phyloP scores from a whole-genome alignment of 2,888 invertebrate species.

The Dugesia japonica region DNA sequence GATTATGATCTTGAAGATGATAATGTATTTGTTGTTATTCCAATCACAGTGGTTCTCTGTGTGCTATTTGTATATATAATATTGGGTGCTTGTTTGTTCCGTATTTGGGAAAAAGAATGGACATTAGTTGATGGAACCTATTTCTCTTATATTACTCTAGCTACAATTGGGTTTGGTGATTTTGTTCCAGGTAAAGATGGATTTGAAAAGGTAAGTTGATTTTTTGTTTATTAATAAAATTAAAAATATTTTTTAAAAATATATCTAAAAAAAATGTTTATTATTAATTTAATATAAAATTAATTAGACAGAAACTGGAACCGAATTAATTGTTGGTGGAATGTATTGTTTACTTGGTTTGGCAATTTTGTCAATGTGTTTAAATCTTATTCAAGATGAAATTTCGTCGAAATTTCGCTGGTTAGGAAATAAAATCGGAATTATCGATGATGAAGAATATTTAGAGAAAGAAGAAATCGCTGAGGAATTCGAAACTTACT shows the following conservation, averaged over 20 bases:
- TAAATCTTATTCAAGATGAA: conserved; percentile 47
- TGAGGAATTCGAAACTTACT: not conserved
- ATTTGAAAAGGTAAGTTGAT: conserved; percentile 22
- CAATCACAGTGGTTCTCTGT: not conserved
- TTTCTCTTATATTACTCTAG: conserved; percentile 16
- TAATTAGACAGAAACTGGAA: conserved; percentile 2
- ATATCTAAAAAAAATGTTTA: no score
- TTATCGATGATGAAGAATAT: conserved; percentile 31
- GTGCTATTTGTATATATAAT: conserved; percentile 2
- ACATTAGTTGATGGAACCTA: conserved; percentile 20
- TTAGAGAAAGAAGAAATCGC: not conserved
- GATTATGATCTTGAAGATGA: not conserved
- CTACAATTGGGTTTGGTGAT: conserved; percentile 22
- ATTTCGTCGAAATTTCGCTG: conserved; percentile 46
- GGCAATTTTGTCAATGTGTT: conserved; percentile 49
- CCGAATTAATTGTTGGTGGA: conserved; percentile 34
- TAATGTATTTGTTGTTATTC: conserved; percentile 12
- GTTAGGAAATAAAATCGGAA: conserved; percentile 44
- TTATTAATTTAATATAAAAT: no score
- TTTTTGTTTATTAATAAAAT: no score
- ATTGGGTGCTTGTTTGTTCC: not conserved
- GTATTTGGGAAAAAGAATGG: conserved; percentile 20
- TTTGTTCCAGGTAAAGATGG: conserved; percentile 21
- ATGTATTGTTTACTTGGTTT: conserved; percentile 40
- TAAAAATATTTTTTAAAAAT: no score